Base-by-base conservation (phyloP, 2,888 invertebrate genomes). In the Amblyjoppa proteus region DNA sequence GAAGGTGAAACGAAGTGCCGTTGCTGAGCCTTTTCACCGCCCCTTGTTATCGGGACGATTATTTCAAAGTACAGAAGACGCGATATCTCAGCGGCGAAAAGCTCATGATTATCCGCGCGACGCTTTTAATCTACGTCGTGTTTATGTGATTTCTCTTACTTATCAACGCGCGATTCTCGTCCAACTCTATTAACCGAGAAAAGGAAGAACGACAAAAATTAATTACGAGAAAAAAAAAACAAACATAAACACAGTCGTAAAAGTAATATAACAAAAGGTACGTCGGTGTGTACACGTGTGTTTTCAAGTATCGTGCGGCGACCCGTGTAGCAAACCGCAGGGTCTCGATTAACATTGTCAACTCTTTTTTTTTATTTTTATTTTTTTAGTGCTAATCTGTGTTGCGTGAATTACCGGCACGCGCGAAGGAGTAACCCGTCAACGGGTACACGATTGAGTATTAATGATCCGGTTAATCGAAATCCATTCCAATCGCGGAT, bases 371-470 rank as follows among this genome's bases (percentile, higher is more conserved):
- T 69, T 49, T 69, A 16, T 13, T 2, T 51, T 49, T 56, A 13
- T 51, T 49, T 61, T 28, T 74, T 74, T 49, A 68, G 28, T 41
- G 20, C 49, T 58, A 51, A 58, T 58, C 58, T 58, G 58, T 41
- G 38, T 38, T 41, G 68, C 78, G 51, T 38, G 11, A 71, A 78
- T 41, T 76, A 58, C 56, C 20, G 68, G 73, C 51, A 78, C 68
- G 68, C 66, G 71, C 71, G 20, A 49, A 45, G 53, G n/a, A 49
- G 34, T 68, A 82, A 51, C 85, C 83, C 82, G 81, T 85, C 78
- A 83, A 80, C 75, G 69, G 79, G 79, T 78, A 71, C 41, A 81
- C 84, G 69, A 85, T 81, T 85, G 85, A 87, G 87, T 85, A 87
- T 87, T 83, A 73, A 74, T 83, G 69, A 85, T 83, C 71, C 78